phyloP scores from a whole-genome alignment of 2,113 vertebrate genomes.

The Vireo altiloquus region DNA sequence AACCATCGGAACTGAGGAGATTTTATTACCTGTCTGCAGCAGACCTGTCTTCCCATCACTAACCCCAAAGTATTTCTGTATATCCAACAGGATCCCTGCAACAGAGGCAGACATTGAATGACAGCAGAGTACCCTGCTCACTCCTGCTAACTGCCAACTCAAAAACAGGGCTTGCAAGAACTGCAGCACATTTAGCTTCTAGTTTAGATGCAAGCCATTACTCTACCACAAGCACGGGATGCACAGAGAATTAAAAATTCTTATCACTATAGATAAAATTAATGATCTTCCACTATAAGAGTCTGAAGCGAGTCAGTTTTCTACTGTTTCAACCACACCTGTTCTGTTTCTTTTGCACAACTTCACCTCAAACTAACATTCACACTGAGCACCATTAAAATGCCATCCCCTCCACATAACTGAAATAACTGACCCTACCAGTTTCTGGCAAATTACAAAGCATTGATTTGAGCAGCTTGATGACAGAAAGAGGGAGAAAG shows the following conservation, averaged over 20 bases:
- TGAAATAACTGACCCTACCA: not conserved
- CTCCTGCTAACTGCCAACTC: not conserved
- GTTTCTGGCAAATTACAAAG: not conserved
- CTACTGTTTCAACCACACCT: not conserved
- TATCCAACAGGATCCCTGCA: constrained; percentile 85
- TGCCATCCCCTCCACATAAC: not conserved
- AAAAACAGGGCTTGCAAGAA: not conserved
- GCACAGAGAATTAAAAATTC: not conserved
- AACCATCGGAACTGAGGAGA: not conserved
- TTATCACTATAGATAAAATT: not conserved
- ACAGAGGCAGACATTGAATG: not conserved
- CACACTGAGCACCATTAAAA: not conserved
- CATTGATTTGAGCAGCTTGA: not conserved
- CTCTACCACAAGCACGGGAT: not conserved
- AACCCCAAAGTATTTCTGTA: constrained; percentile 82
- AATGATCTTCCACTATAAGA: not conserved
- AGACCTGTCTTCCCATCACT: constrained; percentile 81
- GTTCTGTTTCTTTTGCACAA: not conserved
- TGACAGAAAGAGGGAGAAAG: not conserved
- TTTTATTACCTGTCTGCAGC: constrained; percentile 88
- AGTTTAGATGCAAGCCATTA: not conserved
- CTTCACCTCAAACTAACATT: not conserved
- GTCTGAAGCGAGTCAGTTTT: not conserved
- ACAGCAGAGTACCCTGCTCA: not conserved
- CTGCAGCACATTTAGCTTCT: not conserved